A percentile compares a stretch with the other conserved stretches of the same genome.
These are phyloP conservation scores for Trichomalopsis sarcophagae DNA, from an alignment of 1,140 invertebrate genomes.

Conservation along the genomic window DNA sequence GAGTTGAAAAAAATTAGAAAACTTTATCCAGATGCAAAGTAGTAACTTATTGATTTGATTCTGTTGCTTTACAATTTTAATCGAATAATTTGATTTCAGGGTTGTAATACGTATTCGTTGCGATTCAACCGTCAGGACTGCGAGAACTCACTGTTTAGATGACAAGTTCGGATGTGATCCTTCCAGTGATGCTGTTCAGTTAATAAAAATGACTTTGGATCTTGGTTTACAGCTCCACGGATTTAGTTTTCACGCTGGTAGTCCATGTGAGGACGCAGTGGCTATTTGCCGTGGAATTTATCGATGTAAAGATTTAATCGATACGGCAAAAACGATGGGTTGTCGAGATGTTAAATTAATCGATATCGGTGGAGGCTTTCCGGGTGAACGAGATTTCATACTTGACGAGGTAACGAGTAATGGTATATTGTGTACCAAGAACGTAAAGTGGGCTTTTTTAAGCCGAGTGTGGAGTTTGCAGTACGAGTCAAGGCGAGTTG, in stretches of 20 bases:
- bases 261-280: slow-evolving; percentile 83
- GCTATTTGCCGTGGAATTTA: slow-evolving; percentile 84
- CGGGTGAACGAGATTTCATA: slow-evolving; percentile 78
- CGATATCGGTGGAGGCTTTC: slow-evolving; percentile 91
- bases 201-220: slow-evolving; percentile 85
- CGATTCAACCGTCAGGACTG: slow-evolving; percentile 87
- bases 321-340: slow-evolving; percentile 79
- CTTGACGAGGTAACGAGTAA: slow-evolving; percentile 78
- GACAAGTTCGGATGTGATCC: slow-evolving; percentile 96
- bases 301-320: slow-evolving; percentile 81
- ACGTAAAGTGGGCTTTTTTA: too few relatives aligned
- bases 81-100: slow-evolving; percentile 67
- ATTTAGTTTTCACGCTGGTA: slow-evolving; percentile 92
- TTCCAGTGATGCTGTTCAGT: slow-evolving; percentile 81
- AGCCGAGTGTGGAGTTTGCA: too few relatives aligned
- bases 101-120: slow-evolving; percentile 94
- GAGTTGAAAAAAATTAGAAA: slow-evolving; percentile 94
- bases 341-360: slow-evolving; percentile 81
- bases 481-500: too few relatives aligned
- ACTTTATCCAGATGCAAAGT: slow-evolving; percentile 88
- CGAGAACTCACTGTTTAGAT: slow-evolving; percentile 80
- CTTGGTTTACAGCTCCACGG: slow-evolving; percentile 87
- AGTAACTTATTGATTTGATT: slow-evolving; percentile 63
- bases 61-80: background rate
- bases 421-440: too few relatives aligned